These are phyloP conservation scores for Neoscelio sp. DNA, from an alignment of 2,888 invertebrate genomes.

Conservation along the genomic window DNA sequence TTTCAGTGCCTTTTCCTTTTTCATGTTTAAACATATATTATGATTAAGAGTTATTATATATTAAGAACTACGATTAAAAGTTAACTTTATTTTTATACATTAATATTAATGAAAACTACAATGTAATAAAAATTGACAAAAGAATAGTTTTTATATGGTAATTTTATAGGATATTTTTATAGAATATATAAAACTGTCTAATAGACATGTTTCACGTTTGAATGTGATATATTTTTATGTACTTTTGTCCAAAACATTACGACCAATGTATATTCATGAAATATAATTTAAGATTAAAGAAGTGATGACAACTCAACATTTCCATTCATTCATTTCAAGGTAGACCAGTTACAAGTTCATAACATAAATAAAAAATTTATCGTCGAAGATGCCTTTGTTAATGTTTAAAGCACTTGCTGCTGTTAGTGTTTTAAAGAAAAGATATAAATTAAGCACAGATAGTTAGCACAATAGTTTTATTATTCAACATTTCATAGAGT, in stretches of 20 bases:
- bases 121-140: no score
- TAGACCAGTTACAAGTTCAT: constrained; percentile 28
- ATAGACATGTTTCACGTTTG: no score
- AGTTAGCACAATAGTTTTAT: constrained; percentile 6
- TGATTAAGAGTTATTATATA: constrained; percentile 10
- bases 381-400: constrained; percentile 16
- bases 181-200: no score
- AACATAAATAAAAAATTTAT: constrained; percentile 4
- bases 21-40: constrained; percentile 14
- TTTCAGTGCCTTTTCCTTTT: constrained; percentile 22
- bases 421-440: no score
- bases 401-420: constrained; percentile 3
- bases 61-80: no score
- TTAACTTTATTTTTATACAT: no score
- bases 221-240: no score
- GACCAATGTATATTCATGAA: constrained; percentile 24
- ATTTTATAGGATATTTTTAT: no score
- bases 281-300: constrained; percentile 20
- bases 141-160: no score
- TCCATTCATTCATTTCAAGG: constrained; percentile 54
- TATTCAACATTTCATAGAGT: constrained; percentile 9
- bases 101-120: no score
- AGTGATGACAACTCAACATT: constrained; percentile 27
- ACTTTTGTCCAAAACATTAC: background rate
- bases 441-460: no score